A percentile compares a stretch with the other conserved stretches of the same genome.
Conservation (phyloP, 2,888 invertebrate species). For the Hirudinaria manillensis region DNA sequence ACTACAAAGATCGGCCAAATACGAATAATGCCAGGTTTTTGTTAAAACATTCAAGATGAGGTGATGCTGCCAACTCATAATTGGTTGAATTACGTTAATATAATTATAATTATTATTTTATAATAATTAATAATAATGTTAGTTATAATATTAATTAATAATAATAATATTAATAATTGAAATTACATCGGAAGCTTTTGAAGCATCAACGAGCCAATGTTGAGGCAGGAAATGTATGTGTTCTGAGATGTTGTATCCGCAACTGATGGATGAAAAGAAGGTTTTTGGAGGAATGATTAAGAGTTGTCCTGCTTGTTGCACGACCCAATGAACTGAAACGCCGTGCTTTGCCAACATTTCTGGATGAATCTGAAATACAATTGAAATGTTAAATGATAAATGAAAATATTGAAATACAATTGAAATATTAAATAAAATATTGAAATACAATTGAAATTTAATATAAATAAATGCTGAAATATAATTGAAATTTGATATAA, state of each 20-base stretch:
- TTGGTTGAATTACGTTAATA: too few species aligned
- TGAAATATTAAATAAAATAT: too few species aligned
- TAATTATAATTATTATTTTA: too few species aligned
- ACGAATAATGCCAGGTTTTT: too few species aligned
- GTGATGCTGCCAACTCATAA: too few species aligned
- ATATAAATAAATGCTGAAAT: too few species aligned
- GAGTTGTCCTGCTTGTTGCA: slow-evolving; percentile 80
- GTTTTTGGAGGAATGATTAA: slow-evolving; percentile 82
- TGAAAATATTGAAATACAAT: too few species aligned
- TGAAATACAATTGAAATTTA: slow-evolving; percentile 1
- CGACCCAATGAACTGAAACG: slow-evolving; percentile 71
- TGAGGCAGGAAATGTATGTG: slow-evolving; percentile 82
- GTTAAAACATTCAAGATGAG: too few species aligned
- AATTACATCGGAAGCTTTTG: slow-evolving; percentile 5
- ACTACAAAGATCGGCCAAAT: too few species aligned
- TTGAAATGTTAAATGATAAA: not conserved
- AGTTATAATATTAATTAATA: too few species aligned
- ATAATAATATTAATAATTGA: not conserved
- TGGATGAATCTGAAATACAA: slow-evolving; percentile 64
- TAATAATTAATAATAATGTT: too few species aligned
- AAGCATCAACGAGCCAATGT: slow-evolving; percentile 69
- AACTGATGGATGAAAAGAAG: slow-evolving; percentile 79
- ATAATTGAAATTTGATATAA: too few species aligned
- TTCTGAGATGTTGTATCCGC: slow-evolving; percentile 82
- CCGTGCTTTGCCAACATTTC: slow-evolving; percentile 68